Conservation (phyloP, 2,888 invertebrate species). For the Escarpia spicata region DNA sequence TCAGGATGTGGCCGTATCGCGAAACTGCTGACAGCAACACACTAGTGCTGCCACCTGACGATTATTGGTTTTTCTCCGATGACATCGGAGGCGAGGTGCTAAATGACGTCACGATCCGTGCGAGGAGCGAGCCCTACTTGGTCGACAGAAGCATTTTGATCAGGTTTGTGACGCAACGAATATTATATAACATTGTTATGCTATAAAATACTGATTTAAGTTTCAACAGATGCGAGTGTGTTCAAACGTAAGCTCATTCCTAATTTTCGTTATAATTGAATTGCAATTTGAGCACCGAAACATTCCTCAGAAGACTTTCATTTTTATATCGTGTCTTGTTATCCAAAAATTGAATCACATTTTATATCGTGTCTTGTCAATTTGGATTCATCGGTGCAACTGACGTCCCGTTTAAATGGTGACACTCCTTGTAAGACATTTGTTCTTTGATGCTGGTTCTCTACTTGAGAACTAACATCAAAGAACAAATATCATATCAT, state of each 20-base stretch:
- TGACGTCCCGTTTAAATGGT: too few relatives aligned
- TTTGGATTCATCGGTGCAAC: too few relatives aligned
- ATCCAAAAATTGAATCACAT: too few relatives aligned
- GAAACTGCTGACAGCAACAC: neutral
- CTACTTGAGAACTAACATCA: too few relatives aligned
- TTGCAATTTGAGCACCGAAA: neutral
- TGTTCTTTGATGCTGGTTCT: too few relatives aligned
- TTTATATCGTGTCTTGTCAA: too few relatives aligned
- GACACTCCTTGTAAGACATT: too few relatives aligned
- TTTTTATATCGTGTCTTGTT: too few relatives aligned
- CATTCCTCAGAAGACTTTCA: too few relatives aligned
- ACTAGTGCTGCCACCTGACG: neutral
- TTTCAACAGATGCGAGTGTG: neutral
- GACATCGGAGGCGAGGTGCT: slow-evolving; percentile 31
- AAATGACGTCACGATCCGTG: slow-evolving; percentile 21
- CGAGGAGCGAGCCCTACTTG: slow-evolving; percentile 21
- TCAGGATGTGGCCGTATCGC: neutral
- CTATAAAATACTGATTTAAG: neutral
- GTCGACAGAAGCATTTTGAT: slow-evolving; percentile 4
- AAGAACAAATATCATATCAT: too few relatives aligned
- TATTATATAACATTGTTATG: neutral
- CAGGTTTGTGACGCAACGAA: neutral
- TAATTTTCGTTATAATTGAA: neutral
- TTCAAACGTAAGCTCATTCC: neutral
- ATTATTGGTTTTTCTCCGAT: slow-evolving; percentile 8